A percentile compares a stretch with the other conserved stretches of the same genome.
phyloP scores from a whole-genome alignment of 1,140 invertebrate genomes.

The Rhyzopertha dominica region DNA sequence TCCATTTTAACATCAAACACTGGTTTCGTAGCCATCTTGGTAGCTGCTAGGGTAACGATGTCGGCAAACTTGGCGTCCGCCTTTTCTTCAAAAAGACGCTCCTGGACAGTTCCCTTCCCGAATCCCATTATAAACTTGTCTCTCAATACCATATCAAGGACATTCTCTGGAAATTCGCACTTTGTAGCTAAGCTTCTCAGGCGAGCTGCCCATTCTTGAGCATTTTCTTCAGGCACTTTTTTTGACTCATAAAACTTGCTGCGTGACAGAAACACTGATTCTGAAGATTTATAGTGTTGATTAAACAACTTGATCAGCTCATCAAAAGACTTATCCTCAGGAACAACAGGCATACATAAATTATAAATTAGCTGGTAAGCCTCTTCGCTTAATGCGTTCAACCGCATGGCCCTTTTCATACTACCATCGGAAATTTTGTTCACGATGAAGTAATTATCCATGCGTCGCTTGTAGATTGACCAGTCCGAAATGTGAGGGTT shows the following conservation, averaged over 20 bases:
- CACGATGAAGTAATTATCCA: no score
- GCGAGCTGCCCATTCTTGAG: conserved; percentile 16
- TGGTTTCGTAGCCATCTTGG: no score
- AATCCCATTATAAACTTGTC: conserved; percentile 11
- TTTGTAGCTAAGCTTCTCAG: conserved; percentile 9
- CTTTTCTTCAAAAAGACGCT: conserved; percentile 1
- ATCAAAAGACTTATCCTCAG: conserved; percentile 18
- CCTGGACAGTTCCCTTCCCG: conserved; percentile 1
- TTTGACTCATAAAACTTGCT: conserved; percentile 13
- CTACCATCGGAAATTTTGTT: no score
- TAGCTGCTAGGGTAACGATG: neutral
- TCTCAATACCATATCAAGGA: conserved; percentile 2
- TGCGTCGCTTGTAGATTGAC: no score
- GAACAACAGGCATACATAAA: conserved; percentile 9
- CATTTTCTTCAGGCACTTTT: conserved; percentile 7
- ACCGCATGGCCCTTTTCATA: conserved; percentile 5
- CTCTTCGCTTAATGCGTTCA: conserved; percentile 14
- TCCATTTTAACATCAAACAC: neutral
- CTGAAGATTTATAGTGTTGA: conserved; percentile 9
- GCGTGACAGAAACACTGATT: conserved; percentile 11
- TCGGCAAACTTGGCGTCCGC: neutral
- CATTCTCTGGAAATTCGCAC: conserved; percentile 8
- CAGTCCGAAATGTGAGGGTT: no score
- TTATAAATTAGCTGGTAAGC: conserved; percentile 17
- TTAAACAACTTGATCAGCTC: conserved; percentile 9